These are phyloP conservation scores for Ectropis grisescens DNA, from an alignment of 1,140 invertebrate species.

Conservation along the genomic window DNA sequence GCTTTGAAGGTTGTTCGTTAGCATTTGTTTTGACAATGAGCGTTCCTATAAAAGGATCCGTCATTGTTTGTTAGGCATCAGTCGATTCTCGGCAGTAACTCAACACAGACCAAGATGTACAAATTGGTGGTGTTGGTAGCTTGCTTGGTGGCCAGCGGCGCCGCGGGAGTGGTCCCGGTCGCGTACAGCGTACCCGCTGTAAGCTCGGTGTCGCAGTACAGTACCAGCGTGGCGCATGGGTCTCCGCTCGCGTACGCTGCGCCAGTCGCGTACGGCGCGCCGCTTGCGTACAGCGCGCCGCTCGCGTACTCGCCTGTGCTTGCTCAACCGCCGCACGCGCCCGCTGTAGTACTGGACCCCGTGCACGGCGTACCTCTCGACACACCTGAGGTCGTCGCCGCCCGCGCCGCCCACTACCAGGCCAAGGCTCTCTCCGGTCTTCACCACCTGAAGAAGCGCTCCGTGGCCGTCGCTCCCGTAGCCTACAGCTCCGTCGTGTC, in stretches of 20 bases:
- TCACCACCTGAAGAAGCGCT: constrained; percentile 52
- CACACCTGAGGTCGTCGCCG: constrained; percentile 52
- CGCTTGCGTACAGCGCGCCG: constrained; percentile 15
- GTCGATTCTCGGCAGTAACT: constrained; percentile 28
- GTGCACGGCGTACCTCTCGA: constrained; percentile 12
- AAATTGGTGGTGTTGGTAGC: constrained; percentile 72
- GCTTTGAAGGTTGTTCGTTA: constrained; percentile 47
- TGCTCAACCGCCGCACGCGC: neutral
- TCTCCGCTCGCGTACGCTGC: neutral
- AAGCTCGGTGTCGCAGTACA: neutral
- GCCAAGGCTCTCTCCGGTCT: constrained; percentile 47
- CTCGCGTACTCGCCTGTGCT: constrained; percentile 1
- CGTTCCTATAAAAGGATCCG: constrained; percentile 41
- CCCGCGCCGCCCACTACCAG: constrained; percentile 34
- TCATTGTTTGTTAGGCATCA: constrained; percentile 29
- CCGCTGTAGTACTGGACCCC: neutral
- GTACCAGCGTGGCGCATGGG: neutral
- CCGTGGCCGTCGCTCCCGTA: constrained; percentile 46
- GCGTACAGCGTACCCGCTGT: neutral
- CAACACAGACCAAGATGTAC: constrained; percentile 69
- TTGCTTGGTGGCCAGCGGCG: constrained; percentile 48
- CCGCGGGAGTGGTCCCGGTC: constrained; percentile 9
- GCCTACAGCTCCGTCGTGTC: constrained; percentile 31
- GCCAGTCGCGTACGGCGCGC: neutral
- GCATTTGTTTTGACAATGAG: constrained; percentile 33